Conservation (phyloP, 2,797 vertebrate genomes). For the Sebastes paucispinis region DNA sequence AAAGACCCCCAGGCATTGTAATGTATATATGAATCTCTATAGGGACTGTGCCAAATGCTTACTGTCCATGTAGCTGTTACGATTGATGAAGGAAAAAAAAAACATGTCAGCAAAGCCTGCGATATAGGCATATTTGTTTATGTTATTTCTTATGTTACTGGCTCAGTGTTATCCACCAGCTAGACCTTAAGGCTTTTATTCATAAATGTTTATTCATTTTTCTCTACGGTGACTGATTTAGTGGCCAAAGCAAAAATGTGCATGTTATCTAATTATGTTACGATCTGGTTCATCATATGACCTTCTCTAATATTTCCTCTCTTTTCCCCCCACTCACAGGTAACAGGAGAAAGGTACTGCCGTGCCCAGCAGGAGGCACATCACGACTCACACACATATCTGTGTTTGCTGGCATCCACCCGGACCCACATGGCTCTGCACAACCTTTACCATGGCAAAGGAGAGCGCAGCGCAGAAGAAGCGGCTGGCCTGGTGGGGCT, state of each 20-base stretch:
- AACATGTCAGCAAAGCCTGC: not conserved
- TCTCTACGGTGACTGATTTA: not conserved
- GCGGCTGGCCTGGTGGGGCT: conserved; percentile 89
- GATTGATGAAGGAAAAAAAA: not conserved
- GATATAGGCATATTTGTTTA: not conserved
- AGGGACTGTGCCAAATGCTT: not conserved
- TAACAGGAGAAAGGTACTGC: conserved; percentile 92
- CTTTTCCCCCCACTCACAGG: conserved; percentile 70
- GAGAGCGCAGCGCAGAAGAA: conserved; percentile 83
- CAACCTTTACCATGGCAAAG: conserved; percentile 86
- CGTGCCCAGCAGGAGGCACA: conserved; percentile 90
- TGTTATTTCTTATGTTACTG: not conserved
- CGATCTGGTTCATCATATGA: not conserved
- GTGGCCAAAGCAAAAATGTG: not conserved
- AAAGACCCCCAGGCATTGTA: conserved; percentile 4
- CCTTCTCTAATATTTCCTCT: not conserved
- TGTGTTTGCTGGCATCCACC: conserved; percentile 88
- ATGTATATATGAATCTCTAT: conserved; percentile 20
- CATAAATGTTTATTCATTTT: not conserved
- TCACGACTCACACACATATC: conserved; percentile 89
- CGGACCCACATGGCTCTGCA: conserved; percentile 88
- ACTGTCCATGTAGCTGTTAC: not conserved
- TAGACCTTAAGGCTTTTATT: not conserved
- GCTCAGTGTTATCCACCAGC: conserved; percentile 15
- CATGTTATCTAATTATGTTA: not conserved